phyloP scores from a whole-genome alignment of 2,113 vertebrate species.

The Cynoglossus semilaevis region DNA sequence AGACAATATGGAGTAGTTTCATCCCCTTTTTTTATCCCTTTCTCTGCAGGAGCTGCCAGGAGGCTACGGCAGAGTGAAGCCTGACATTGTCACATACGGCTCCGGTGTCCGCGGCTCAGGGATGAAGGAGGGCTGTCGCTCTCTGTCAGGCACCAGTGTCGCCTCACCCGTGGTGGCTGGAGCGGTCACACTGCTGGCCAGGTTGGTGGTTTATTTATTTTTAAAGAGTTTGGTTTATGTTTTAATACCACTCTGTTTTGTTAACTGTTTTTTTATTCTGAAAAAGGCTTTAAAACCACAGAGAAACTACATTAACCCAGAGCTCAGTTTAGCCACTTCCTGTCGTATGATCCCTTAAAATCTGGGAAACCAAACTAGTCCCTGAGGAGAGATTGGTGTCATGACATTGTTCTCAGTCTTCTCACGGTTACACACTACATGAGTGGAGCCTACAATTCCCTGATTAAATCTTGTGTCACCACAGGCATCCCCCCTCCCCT shows the following conservation, averaged over 20 bases:
- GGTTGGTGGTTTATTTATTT: constrained; percentile 61
- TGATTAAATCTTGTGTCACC: constrained; percentile 23
- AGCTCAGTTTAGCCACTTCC: constrained; percentile 17
- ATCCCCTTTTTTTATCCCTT: neutral
- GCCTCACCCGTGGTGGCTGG: constrained; percentile 98
- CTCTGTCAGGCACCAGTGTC: constrained; percentile 95
- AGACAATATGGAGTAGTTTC: neutral
- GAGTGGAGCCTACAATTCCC: constrained; percentile 24
- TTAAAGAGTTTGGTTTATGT: neutral
- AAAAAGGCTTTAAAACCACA: too few relatives aligned
- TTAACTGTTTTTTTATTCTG: too few relatives aligned
- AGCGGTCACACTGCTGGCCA: constrained; percentile 92
- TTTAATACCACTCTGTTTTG: too few relatives aligned
- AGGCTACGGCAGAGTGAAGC: constrained; percentile 94
- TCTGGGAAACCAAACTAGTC: constrained; percentile 11
- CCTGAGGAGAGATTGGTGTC: constrained; percentile 6
- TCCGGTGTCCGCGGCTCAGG: constrained; percentile 95
- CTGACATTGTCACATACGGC: constrained; percentile 95
- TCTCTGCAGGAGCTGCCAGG: constrained; percentile 88
- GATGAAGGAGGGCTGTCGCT: constrained; percentile 96
- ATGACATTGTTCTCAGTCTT: constrained; percentile 18
- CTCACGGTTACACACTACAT: constrained; percentile 21
- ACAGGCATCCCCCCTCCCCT: constrained; percentile 1
- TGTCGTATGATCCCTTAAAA: constrained; percentile 22
- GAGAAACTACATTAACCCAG: too few relatives aligned